Evolutionary conservation across 2,888 invertebrate genomes (phyloP), one percentile per base, ranked within the genome.

Genomic region (Synanthedon formicaeformis): DNA sequence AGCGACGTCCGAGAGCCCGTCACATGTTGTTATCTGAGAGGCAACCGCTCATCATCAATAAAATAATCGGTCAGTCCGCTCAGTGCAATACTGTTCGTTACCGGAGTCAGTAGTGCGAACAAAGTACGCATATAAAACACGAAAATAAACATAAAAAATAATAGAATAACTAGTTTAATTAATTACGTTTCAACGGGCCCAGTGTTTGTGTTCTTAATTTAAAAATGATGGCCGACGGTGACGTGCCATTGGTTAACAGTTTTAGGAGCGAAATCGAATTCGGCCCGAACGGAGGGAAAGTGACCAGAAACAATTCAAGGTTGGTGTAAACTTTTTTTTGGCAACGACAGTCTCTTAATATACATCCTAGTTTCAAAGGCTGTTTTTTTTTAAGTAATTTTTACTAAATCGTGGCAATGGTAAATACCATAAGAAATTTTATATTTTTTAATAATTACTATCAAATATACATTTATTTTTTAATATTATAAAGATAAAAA

Each of bases 161-260:
- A 50, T 34, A 13, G 23, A 14, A 16, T 2, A n/a, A 12, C 23
- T 27, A n/a, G 34, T 34, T 34, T 34, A 8, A 34, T 34, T 34
- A 6, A 34, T 10, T 27, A 5, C 50, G 13, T 13, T 49, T 50
- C 40, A 48, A 48, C 23, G 40, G 11, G 40, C 27, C 34, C 18
- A 40, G 16, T 40, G 40, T 49, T 14, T 49, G 27, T 48, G 50
- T 34, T 51, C 52, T 52, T 1, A 23, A 34, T 41, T 48, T 65
- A 69, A 69, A 57, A 65, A 75, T 66, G 57, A 81, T 86, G 82
- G 82, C 85, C 57, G 86, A 86, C 66, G 86, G 86, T 61, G 86
- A 86, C 62, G 72, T 84, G 66, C 86, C 86, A 56, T 64, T 87
- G 60, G 86, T 87, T 53, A 73, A 75, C 50, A 84, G 83, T 79